A percentile compares a stretch with the other conserved stretches of the same genome.
phyloP scores from a whole-genome alignment of 2,797 vertebrate genomes.

The Thaleichthys pacificus region DNA sequence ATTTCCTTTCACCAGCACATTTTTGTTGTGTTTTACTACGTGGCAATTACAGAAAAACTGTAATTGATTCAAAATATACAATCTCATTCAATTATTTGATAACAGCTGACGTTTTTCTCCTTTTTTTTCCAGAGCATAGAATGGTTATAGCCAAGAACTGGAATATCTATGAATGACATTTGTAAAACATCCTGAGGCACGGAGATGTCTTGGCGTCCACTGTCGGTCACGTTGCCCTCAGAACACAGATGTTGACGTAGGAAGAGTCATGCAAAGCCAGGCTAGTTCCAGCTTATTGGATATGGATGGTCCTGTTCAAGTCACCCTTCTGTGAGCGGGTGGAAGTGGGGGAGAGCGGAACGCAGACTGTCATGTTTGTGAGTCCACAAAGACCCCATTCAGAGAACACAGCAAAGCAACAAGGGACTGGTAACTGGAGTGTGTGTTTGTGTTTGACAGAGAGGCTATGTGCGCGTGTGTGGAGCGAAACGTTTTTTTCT shows the following conservation, averaged over 20 bases:
- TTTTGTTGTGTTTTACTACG: conserved; percentile 9
- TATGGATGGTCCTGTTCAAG: not conserved
- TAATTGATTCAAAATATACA: conserved; percentile 20
- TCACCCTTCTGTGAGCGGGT: not conserved
- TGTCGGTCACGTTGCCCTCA: not conserved
- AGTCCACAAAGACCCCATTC: too few species aligned
- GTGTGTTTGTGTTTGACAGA: not conserved
- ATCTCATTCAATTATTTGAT: conserved; percentile 44
- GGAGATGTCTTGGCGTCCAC: too few species aligned
- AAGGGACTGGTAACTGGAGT: not conserved
- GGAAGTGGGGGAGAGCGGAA: not conserved
- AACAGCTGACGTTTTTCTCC: not conserved
- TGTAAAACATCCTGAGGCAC: not conserved
- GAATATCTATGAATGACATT: not conserved
- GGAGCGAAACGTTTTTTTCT: not conserved
- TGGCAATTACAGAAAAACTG: not conserved
- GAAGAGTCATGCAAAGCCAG: not conserved
- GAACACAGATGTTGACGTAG: not conserved
- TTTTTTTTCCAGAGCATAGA: not conserved
- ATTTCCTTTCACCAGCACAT: conserved; percentile 15
- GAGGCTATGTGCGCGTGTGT: not conserved
- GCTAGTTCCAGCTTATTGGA: not conserved
- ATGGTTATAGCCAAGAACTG: not conserved
- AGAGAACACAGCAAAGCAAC: not conserved
- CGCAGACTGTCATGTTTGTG: not conserved